Conservation (phyloP, 1,140 invertebrate species). For the Ostrea denselamellosa region DNA sequence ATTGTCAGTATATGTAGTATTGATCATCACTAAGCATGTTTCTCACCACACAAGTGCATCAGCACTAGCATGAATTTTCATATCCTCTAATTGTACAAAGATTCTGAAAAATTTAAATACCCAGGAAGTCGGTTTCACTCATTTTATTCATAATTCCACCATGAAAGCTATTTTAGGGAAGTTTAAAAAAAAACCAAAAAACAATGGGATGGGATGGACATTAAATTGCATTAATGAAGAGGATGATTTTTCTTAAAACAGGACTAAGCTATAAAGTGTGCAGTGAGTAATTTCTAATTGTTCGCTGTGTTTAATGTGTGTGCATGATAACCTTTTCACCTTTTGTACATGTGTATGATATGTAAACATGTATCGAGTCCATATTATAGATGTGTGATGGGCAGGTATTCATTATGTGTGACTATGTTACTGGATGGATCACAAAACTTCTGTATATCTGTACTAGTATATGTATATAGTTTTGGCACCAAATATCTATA, state of each 20-base stretch:
- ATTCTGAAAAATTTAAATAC: no score
- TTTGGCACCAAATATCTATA: neutral
- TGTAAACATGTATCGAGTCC: neutral
- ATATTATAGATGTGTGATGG: slow-evolving; percentile 13
- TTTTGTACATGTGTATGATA: neutral
- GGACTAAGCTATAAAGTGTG: slow-evolving; percentile 23
- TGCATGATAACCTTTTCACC: slow-evolving; percentile 17
- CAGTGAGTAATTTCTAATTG: slow-evolving; percentile 32
- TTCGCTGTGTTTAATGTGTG: neutral
- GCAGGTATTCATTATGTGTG: neutral
- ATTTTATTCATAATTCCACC: neutral
- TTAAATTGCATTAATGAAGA: neutral
- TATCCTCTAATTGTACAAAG: no score
- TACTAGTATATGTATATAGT: neutral
- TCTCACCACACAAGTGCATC: no score
- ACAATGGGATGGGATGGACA: neutral
- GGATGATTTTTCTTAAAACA: slow-evolving; percentile 38
- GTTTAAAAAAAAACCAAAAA: neutral
- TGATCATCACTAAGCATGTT: no score
- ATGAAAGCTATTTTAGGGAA: neutral
- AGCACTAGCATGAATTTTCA: no score
- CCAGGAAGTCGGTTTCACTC: no score
- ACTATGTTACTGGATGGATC: neutral
- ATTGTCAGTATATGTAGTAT: no score
- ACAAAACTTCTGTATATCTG: neutral